phyloP scores from a whole-genome alignment of 2,888 invertebrate genomes.

The Chloromyia formosa region DNA sequence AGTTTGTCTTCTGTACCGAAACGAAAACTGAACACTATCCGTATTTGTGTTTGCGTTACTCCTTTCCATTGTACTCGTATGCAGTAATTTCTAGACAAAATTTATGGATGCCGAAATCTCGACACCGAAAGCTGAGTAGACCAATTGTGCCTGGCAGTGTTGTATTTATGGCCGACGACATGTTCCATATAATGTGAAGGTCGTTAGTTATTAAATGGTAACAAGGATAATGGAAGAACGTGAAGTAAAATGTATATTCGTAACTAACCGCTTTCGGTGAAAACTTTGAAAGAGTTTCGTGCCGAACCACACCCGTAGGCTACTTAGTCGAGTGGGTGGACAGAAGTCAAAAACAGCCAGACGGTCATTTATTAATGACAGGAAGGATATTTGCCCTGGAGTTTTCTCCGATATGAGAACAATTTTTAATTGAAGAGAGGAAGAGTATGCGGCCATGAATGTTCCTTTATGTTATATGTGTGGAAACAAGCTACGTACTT shows the following conservation, averaged over 20 bases:
- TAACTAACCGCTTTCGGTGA: background rate
- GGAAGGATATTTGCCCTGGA: background rate
- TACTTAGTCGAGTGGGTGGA: too few relatives aligned
- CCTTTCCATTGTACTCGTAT: background rate
- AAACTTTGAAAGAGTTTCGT: conserved; percentile 3
- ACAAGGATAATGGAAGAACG: background rate
- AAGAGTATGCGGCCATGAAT: too few relatives aligned
- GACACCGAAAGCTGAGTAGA: conserved; percentile 32
- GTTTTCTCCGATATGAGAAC: background rate
- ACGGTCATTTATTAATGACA: background rate
- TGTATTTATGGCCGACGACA: conserved; percentile 24
- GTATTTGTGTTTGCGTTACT: too few relatives aligned
- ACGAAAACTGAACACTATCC: too few relatives aligned
- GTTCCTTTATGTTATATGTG: too few relatives aligned
- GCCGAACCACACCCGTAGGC: background rate
- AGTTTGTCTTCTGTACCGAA: too few relatives aligned
- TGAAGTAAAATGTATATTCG: background rate
- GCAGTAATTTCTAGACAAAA: conserved; percentile 21
- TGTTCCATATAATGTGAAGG: background rate
- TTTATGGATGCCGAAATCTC: conserved; percentile 36
- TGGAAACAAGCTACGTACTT: too few relatives aligned
- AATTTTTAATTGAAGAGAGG: background rate
- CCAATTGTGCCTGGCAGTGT: conserved; percentile 28
- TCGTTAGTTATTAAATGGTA: conserved; percentile 20
- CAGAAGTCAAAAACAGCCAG: background rate